Evolutionary conservation across 1,140 invertebrate species (phyloP), one percentile per base, ranked within the genome.

Genomic region (Lepidurus arcticus): DNA sequence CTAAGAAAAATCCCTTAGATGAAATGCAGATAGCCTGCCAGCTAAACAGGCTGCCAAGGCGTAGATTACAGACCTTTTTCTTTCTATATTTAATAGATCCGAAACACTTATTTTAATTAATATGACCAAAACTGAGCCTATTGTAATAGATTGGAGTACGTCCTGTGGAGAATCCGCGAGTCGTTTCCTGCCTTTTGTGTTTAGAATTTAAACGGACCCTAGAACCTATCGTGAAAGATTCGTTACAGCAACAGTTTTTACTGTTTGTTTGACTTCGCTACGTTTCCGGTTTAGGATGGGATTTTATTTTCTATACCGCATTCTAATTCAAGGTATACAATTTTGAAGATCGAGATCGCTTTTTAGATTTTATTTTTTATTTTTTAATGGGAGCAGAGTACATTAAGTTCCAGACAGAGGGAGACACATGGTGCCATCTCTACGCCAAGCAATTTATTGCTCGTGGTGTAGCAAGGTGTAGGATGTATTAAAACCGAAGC

Each of bases 171-270:
- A 65, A n/a, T 65, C 8, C 21, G 53, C 1, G 53, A 65, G 21
- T 65, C 53, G 53, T 65, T 65, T 65, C 53, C 53, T 65, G 8
- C n/a, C 53, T 65, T 65, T 13, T 65, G 53, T 65, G n/a, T 21
- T 21, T 16, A 34, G 9, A 65, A 16, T 65, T 65, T 16, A 21
- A 65, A 65, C 13, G 53, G 16, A 65, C 53, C 16, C 53, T 65
- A n/a, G 16, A 16, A 65, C 0, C 53, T 21, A 65, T 16, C 53
- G 21, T 65, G 13, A 13, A 65, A 65, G 34, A 16, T 65, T 65
- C 53, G 53, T 21, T 65, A 65, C 53, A 9, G 16, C 53, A 65
- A 65, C 53, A 9, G 53, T 21, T n/a, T 65, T 65, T 65, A n/a
- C 8, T 16, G 16, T 7, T 47, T 65, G 53, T n/a, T n/a, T 65